phyloP scores from a whole-genome alignment of 2,888 invertebrate species.

The Himalopsyche anomala region DNA sequence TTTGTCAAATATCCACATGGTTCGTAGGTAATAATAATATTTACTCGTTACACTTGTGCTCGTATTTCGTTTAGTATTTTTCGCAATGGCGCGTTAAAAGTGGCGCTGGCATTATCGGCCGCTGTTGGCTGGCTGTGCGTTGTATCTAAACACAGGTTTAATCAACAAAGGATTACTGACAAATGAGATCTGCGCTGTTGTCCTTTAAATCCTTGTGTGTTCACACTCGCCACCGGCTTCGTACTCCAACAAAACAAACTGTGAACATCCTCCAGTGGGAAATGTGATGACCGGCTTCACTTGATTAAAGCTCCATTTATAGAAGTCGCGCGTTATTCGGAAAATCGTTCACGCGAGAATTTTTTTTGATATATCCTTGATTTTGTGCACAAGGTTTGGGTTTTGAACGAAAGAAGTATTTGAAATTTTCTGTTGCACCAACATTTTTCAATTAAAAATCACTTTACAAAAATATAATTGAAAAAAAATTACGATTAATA shows the following conservation, averaged over 20 bases:
- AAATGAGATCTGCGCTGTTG: conserved; percentile 22
- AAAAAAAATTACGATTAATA: no score
- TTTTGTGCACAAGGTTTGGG: no score
- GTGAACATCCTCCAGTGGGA: conserved; percentile 3
- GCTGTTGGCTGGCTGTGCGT: not conserved
- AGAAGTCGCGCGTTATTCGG: no score
- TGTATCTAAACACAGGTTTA: conserved; percentile 23
- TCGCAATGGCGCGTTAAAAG: conserved; percentile 4
- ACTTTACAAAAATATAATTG: no score
- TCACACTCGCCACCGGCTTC: not conserved
- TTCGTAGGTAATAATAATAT: not conserved
- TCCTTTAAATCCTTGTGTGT: conserved; percentile 13
- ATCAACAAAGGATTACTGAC: conserved; percentile 21
- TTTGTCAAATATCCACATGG: conserved; percentile 5
- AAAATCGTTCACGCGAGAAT: no score
- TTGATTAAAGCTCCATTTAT: no score
- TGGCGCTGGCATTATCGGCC: not conserved
- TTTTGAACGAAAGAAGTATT: no score
- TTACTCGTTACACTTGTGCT: not conserved
- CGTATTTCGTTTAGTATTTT: conserved; percentile 26
- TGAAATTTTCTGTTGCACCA: no score
- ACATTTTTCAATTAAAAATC: no score
- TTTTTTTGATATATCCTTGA: no score
- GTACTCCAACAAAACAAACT: not conserved
- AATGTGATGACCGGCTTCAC: not conserved